Conservation (phyloP, 1,140 invertebrate species). For the Drosophila teissieri region DNA sequence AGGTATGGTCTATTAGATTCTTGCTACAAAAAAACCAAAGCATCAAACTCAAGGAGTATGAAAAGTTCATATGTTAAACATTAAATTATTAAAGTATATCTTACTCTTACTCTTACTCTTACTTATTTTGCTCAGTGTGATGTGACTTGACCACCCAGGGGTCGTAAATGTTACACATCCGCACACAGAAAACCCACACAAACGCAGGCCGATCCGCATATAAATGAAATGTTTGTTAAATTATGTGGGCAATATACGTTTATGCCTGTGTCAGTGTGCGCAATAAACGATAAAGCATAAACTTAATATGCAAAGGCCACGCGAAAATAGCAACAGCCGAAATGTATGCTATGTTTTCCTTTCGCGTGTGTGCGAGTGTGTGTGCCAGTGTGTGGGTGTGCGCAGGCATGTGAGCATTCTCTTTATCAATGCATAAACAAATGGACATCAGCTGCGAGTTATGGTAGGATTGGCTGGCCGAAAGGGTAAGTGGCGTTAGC, state of each 20-base stretch:
- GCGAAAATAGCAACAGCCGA: conserved; percentile 50
- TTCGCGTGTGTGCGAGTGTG: conserved; percentile 3
- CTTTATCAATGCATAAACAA: conserved; percentile 67
- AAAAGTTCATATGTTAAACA: no score
- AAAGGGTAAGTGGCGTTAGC: conserved; percentile 1
- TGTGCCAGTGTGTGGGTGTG: background rate
- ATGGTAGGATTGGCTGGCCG: background rate
- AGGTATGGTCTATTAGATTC: no score
- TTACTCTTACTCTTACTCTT: no score
- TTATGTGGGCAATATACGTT: conserved; percentile 70
- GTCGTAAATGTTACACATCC: conserved; percentile 56
- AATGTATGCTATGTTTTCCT: conserved; percentile 46
- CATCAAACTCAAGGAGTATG: no score
- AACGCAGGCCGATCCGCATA: conserved; percentile 28
- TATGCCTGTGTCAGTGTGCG: conserved; percentile 56
- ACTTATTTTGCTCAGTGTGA: background rate
- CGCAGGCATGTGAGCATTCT: conserved; percentile 12
- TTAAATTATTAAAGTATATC: no score
- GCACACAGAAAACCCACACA: conserved; percentile 14
- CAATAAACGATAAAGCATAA: conserved; percentile 73
- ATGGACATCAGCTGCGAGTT: conserved; percentile 62
- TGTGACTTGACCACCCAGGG: conserved; percentile 38
- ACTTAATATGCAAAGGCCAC: conserved; percentile 69
- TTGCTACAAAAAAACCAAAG: no score
- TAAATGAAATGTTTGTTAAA: conserved; percentile 73